These are phyloP conservation scores for Petrolisthes manimaculis DNA, from an alignment of 2,888 invertebrate species.

Conservation along the genomic window DNA sequence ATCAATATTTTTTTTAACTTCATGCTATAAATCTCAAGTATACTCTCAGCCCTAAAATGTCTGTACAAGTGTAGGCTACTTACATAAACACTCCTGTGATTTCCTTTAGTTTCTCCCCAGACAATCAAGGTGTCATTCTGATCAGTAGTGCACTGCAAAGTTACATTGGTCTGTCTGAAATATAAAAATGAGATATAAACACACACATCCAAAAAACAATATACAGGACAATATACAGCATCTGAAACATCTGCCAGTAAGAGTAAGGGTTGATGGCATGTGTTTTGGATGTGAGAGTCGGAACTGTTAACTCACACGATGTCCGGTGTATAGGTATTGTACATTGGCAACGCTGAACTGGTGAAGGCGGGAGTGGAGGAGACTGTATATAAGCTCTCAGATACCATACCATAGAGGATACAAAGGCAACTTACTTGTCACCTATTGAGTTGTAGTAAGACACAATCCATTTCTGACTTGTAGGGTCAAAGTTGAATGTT, in stretches of 20 bases:
- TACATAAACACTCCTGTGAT: conserved; percentile 33
- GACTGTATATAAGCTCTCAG: neutral
- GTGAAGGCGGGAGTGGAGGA: too few relatives aligned
- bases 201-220: neutral
- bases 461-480: conserved; percentile 15
- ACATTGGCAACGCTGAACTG: too few relatives aligned
- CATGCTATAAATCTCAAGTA: too few relatives aligned
- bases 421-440: conserved; percentile 13
- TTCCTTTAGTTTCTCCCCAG: conserved; percentile 18
- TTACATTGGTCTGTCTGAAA: conserved; percentile 28
- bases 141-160: conserved; percentile 21
- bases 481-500: neutral
- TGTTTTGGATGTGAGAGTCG: too few relatives aligned
- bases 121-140: conserved; percentile 9
- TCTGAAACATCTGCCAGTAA: too few relatives aligned
- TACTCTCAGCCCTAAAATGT: neutral
- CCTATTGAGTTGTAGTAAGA: conserved; percentile 12
- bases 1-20: neutral
- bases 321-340: too few relatives aligned
- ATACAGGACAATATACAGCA: neutral
- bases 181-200: neutral
- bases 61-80: neutral
- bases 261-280: too few relatives aligned
- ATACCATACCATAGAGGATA: neutral
- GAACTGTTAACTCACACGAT: too few relatives aligned